These are phyloP conservation scores for Callyntrura sp. DNA, from an alignment of 2,888 invertebrate species.

Conservation along the genomic window DNA sequence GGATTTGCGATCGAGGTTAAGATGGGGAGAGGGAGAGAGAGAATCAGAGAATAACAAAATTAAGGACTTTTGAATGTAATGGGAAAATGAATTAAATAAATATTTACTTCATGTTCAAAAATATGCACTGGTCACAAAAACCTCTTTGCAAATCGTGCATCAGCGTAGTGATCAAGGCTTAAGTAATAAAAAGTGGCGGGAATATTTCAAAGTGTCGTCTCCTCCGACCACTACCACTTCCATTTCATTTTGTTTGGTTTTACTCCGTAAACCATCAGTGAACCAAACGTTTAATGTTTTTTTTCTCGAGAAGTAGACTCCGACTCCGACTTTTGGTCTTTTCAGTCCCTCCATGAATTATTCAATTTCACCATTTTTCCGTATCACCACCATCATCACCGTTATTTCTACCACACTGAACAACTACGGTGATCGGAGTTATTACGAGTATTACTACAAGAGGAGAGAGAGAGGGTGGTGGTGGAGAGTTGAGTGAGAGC, in stretches of 20 bases:
- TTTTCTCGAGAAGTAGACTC: neutral
- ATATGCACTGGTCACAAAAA: neutral
- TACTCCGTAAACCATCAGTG: slow-evolving; percentile 5
- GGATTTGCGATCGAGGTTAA: too few relatives aligned
- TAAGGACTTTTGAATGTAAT: too few relatives aligned
- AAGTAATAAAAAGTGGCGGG: slow-evolving; percentile 5
- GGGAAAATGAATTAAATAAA: too few relatives aligned
- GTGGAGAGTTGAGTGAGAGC: too few relatives aligned
- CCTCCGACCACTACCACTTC: neutral
- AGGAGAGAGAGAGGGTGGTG: slow-evolving; percentile 4
- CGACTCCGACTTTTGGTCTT: neutral
- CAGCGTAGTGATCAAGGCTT: neutral
- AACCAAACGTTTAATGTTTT: slow-evolving; percentile 18
- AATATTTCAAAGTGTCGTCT: slow-evolving; percentile 23
- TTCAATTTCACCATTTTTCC: slow-evolving; percentile 52
- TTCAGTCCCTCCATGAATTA: slow-evolving; percentile 67
- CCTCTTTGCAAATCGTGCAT: slow-evolving; percentile 6
- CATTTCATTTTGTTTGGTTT: slow-evolving; percentile 13
- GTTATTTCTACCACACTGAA: neutral
- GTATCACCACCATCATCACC: neutral
- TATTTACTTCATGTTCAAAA: too few relatives aligned
- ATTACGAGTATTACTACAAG: slow-evolving; percentile 37
- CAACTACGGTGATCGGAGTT: slow-evolving; percentile 26
- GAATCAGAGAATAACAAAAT: too few relatives aligned
- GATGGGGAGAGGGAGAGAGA: too few relatives aligned